These are phyloP conservation scores for Lophius piscatorius DNA, from an alignment of 2,113 vertebrate species.

Conservation along the genomic window DNA sequence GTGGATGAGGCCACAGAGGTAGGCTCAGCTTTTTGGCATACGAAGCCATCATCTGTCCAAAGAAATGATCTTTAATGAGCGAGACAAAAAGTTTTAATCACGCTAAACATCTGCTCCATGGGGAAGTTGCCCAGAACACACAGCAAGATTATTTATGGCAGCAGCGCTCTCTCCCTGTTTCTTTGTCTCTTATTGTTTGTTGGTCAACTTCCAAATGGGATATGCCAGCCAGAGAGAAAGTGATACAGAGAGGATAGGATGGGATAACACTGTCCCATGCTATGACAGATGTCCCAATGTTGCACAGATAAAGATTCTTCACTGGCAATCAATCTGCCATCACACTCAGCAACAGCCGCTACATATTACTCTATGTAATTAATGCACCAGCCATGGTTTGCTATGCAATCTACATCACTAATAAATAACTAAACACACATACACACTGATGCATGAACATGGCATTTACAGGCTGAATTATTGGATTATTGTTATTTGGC, in stretches of 20 bases:
- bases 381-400: conserved; percentile 54
- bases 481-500: no score
- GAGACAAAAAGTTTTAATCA: conserved; percentile 64
- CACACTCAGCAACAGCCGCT: conserved; percentile 53
- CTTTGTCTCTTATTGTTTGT: conserved; percentile 21
- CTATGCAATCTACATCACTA: conserved; percentile 49
- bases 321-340: conserved; percentile 73
- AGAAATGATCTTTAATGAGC: conserved; percentile 56
- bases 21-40: conserved; percentile 42
- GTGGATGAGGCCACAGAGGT: conserved; percentile 5
- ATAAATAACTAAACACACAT: no score
- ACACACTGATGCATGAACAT: background rate
- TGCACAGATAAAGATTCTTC: conserved; percentile 73
- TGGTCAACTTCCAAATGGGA: conserved; percentile 54
- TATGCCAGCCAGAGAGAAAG: conserved; percentile 40
- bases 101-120: conserved; percentile 63
- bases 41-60: conserved; percentile 51
- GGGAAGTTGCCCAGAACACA: conserved; percentile 44
- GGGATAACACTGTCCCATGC: conserved; percentile 49
- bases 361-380: conserved; percentile 63
- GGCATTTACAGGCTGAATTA: no score
- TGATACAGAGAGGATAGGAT: conserved; percentile 39
- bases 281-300: conserved; percentile 70
- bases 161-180: conserved; percentile 4
- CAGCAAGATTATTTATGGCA: conserved; percentile 50